A percentile compares a stretch with the other conserved stretches of the same genome.
Conservation (phyloP, 2,113 vertebrate species). For the Furnarius figulus region DNA sequence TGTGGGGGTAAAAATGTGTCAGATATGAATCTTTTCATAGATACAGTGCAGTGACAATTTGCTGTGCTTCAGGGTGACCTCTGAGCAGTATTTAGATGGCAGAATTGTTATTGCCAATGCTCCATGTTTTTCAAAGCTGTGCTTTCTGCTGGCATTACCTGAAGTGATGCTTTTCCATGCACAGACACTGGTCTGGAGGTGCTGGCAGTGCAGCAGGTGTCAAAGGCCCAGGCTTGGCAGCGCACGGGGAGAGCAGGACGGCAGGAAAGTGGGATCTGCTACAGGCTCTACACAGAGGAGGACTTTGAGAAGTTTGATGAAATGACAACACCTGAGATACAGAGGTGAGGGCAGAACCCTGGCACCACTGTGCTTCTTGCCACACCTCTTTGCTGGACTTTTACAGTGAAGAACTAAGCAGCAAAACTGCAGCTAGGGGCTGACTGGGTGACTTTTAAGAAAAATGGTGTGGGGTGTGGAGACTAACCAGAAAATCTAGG, state of each 20-base stretch:
- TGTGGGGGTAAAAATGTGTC: not conserved
- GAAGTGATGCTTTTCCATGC: not conserved
- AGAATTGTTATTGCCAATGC: not conserved
- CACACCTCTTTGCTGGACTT: not conserved
- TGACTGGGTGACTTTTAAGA: not conserved
- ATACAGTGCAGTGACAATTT: fast-evolving
- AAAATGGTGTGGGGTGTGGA: not conserved
- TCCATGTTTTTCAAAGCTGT: not conserved
- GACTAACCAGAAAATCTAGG: not conserved
- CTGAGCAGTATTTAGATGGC: not conserved
- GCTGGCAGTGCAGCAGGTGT: conserved; percentile 90
- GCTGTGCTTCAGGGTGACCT: not conserved
- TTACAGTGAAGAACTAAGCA: not conserved
- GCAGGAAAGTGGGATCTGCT: conserved; percentile 88
- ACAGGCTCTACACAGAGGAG: conserved; percentile 92
- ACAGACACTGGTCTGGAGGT: conserved; percentile 91
- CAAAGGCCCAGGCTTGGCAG: conserved; percentile 97
- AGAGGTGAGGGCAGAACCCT: conserved; percentile 80
- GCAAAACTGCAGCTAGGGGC: not conserved
- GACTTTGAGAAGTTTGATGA: conserved; percentile 90
- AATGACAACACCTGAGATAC: conserved; percentile 94
- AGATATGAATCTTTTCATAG: not conserved
- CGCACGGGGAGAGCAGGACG: conserved; percentile 89
- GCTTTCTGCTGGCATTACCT: fast-evolving
- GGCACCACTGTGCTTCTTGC: not conserved